Evolutionary conservation across 2,888 invertebrate species (phyloP).

Genomic region (Pollenia amentaria): DNA sequence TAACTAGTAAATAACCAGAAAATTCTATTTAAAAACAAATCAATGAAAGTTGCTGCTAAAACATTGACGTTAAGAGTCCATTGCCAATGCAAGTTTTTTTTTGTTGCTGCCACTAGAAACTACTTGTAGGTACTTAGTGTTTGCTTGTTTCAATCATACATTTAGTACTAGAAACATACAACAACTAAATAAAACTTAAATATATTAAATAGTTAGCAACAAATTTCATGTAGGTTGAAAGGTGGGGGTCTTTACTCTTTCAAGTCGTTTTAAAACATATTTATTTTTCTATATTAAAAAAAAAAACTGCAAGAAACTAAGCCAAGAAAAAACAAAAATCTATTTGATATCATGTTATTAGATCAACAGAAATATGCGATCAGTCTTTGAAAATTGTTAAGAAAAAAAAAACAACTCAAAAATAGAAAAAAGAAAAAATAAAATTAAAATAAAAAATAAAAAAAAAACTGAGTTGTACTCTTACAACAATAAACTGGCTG

Average conservation of each 20-base stretch:
- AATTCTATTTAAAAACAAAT: slow-evolving; percentile 52
- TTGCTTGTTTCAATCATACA: slow-evolving; percentile 53
- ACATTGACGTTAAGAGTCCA: slow-evolving; percentile 68
- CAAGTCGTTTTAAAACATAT: slow-evolving; percentile 22
- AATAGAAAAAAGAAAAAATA: not conserved
- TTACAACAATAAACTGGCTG: slow-evolving; percentile 45
- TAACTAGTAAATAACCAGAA: slow-evolving; percentile 44
- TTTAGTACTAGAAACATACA: slow-evolving; percentile 57
- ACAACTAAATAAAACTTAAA: slow-evolving; percentile 51
- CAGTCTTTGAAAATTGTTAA: slow-evolving; percentile 57
- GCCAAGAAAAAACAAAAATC: slow-evolving; percentile 36
- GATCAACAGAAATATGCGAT: slow-evolving; percentile 74
- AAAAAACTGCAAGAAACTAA: not conserved
- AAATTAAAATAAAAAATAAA: slow-evolving; percentile 2
- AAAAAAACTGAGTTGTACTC: slow-evolving; percentile 47
- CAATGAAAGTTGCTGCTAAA: slow-evolving; percentile 70
- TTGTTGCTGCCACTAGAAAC: slow-evolving; percentile 40
- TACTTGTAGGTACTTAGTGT: slow-evolving; percentile 30
- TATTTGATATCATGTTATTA: slow-evolving; percentile 68
- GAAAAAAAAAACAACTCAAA: slow-evolving; percentile 52
- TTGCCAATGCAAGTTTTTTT: slow-evolving; percentile 69
- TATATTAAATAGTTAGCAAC: slow-evolving; percentile 43
- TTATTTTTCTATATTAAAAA: slow-evolving; percentile 39
- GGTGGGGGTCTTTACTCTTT: slow-evolving; percentile 71
- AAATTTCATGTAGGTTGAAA: slow-evolving; percentile 71